Evolutionary conservation across 2,888 invertebrate species (phyloP), one percentile per base, ranked within the genome.

Genomic region (Creontiades dilutus): DNA sequence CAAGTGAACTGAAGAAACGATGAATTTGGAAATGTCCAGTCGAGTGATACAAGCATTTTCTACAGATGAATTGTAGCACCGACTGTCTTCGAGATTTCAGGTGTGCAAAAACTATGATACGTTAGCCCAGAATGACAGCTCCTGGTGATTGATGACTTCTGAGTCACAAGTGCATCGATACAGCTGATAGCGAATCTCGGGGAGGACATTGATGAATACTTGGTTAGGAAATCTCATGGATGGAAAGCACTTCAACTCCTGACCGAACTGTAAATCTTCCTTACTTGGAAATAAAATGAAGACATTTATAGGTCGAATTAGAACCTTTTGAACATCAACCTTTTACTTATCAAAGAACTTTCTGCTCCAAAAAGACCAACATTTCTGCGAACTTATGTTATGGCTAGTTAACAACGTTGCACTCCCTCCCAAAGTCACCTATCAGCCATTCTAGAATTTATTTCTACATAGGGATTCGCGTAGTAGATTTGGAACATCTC

Each of bases 201-300:
- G 47, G 47, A 47, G 52, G 52, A 48, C 3, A 68, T 19, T 14
- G 27, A 12, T 14, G 47, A 46, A 23, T 23, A 82, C 14, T 7
- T 48, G 19, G 82, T 13, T 27, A 48, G 23, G 14, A 19, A 12
- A 23, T 7, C 48, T 82, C 82, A 23, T 52, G 23, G 48, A 46
- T 46, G 27, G 37, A 48, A 47, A 48, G 47, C 48, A 78, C 78
- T 78, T 23, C 78, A 88, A 76, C 61, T 23, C 28, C 88, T 55
- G 47, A 88, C 55, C 13, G 88, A 28, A n/a, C 28, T 88, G 55
- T 48, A 55, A 27, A 78, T 52, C 78, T 88, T 88, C 28, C 88
- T 47, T 19, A 80, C 78, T 52, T 76, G 78, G 80, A 55, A 23
- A 68, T n/a, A 57, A 57, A 14, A 57, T 16, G 7, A 37, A 37